Evolutionary conservation across 2,888 invertebrate genomes (phyloP).

Genomic region (Morinoia aosen): DNA sequence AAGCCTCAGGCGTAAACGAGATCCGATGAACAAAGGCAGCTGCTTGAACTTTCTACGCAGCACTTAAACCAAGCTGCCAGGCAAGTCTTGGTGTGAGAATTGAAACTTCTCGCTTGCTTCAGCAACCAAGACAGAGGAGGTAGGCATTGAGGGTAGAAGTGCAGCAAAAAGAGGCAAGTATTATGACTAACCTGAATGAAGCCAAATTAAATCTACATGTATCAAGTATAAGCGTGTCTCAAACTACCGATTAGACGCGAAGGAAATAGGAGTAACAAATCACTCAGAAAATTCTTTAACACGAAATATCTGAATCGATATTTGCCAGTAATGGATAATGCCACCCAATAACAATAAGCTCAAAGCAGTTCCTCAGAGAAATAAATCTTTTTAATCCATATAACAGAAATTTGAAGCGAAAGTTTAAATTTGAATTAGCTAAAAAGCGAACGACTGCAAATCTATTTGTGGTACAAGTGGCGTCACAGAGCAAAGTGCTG

Average conservation of each 20-base stretch:
- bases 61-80: conserved; percentile 13
- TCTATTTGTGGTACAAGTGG: too few species aligned
- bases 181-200: neutral
- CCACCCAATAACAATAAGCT: neutral
- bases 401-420: neutral
- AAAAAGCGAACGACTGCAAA: neutral
- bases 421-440: neutral
- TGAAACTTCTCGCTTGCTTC: neutral
- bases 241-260: neutral
- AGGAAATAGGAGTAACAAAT: neutral
- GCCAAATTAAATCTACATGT: neutral
- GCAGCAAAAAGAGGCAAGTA: neutral
- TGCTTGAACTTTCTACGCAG: conserved; percentile 19
- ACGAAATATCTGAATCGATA: neutral
- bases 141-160: neutral
- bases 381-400: neutral
- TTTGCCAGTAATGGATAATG: neutral
- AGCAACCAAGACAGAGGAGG: neutral
- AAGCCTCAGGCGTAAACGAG: conserved; percentile 5
- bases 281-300: neutral
- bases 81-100: conserved; percentile 35
- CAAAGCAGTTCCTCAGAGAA: neutral
- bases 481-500: neutral
- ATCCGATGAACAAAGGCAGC: conserved; percentile 5
- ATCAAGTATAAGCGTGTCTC: neutral